Conservation (phyloP, 2,888 invertebrate genomes). For the Hyppa rectilinea region DNA sequence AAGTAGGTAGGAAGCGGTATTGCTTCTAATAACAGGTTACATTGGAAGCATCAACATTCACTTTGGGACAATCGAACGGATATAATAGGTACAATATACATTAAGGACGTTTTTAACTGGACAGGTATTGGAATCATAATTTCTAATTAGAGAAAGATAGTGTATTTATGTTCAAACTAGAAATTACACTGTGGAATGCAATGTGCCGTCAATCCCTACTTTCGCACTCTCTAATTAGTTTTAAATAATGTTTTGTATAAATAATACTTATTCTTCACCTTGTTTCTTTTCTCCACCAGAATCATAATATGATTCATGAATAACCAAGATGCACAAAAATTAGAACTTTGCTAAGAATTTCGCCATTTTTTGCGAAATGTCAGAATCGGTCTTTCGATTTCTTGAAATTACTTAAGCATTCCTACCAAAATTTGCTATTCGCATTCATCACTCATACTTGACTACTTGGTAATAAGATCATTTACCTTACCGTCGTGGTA, state of each 20-base stretch:
- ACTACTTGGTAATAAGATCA: not conserved
- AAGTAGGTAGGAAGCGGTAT: not conserved
- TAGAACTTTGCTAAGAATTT: not conserved
- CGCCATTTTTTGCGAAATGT: not conserved
- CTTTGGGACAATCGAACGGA: not conserved
- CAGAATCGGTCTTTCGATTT: not conserved
- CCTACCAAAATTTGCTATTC: not conserved
- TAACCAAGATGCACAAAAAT: not conserved
- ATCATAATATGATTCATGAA: too few species aligned
- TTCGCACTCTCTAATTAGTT: not conserved
- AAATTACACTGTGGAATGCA: not conserved
- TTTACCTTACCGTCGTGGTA: not conserved
- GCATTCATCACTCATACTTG: not conserved
- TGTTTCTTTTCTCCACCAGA: too few species aligned
- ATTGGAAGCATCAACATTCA: too few species aligned
- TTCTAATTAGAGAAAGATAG: not conserved
- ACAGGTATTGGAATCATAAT: not conserved
- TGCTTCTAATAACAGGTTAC: not conserved
- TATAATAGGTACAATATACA: not conserved
- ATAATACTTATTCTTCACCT: too few species aligned
- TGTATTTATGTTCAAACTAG: not conserved
- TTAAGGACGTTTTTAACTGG: not conserved
- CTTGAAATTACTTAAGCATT: not conserved
- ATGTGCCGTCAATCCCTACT: not conserved
- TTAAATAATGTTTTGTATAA: not conserved